Evolutionary conservation across 2,888 invertebrate species (phyloP), one percentile per base, ranked within the genome.

Genomic region (Mystacides longicornis): DNA sequence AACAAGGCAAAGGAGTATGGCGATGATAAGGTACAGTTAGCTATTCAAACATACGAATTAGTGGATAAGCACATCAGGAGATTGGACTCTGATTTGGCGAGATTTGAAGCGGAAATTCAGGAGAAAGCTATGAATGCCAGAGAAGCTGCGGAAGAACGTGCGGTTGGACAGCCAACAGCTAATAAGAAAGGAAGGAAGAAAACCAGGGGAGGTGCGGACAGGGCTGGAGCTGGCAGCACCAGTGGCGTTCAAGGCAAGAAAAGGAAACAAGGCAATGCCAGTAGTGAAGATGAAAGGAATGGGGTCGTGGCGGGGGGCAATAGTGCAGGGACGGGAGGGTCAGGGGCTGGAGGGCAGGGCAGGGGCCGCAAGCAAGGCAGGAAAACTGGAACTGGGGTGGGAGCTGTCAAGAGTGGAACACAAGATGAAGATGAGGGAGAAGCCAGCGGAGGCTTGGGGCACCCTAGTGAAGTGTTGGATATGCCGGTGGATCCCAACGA

Each of bases 401-500:
- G 56, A 14, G 54, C 52, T 1, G 55, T 56, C 23, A 59, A 58
- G 31, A 53, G 56, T n/a, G 49, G 42, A 16, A 52, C 45, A 31
- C 42, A 37, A 9, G 33, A 42, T 18, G 73, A 71, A 63, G 70
- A 68, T 47, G 69, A 69, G 7, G 68, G 69, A 7, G 73, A 72
- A n/a, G 64, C 73, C 58, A 75, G 73, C 31, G 70, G 70, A 21
- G 79, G 81, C 50, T 81, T 81, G 68, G 81, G 89, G 1, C 92
- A 92, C 73, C 89, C 93, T 0, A 91, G 94, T 62, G 97, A 91
- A 68, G 91, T 91, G 11, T 74, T 91, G 33, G 91, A 91, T 64
- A 91, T 91, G 91, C 91, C 91, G 0, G 91, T 91, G 0, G 91
- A 99, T 78, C 98, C 98, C 0, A 98, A 98, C 68, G 98, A 99